These are phyloP conservation scores for Busseola fusca DNA, from an alignment of 2,888 invertebrate species.

Conservation along the genomic window DNA sequence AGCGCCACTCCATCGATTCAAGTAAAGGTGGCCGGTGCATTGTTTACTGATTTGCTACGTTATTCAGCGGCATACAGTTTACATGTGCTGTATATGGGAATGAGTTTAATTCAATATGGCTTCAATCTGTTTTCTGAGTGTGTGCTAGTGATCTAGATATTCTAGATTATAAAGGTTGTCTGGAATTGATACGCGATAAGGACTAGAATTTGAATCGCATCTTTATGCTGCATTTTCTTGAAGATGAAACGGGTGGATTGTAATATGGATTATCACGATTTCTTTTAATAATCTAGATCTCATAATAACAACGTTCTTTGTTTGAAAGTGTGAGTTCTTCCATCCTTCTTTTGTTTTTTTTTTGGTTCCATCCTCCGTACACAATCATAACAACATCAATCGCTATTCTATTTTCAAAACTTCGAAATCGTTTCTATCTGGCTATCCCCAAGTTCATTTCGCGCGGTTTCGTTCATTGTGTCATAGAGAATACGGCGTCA, in stretches of 20 bases:
- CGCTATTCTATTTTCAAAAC: background rate
- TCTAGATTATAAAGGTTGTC: slow-evolving; percentile 26
- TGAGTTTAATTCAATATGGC: slow-evolving; percentile 37
- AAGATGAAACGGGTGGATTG: background rate
- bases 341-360: no score
- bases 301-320: background rate
- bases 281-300: background rate
- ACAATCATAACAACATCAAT: background rate
- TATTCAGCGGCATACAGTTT: slow-evolving; percentile 29
- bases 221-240: background rate
- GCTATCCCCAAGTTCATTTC: no score
- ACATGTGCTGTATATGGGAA: slow-evolving; percentile 31
- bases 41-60: slow-evolving; percentile 59
- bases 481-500: no score
- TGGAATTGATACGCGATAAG: slow-evolving; percentile 17
- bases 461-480: no score
- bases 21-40: slow-evolving; percentile 19
- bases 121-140: slow-evolving; percentile 19
- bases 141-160: slow-evolving; percentile 38
- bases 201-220: slow-evolving; percentile 11
- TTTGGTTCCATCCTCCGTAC: background rate
- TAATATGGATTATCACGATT: background rate
- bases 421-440: no score
- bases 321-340: background rate
- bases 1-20: slow-evolving; percentile 30